Evolutionary conservation across 2,797 vertebrate genomes (phyloP).

Genomic region (Hemitrygon akajei): DNA sequence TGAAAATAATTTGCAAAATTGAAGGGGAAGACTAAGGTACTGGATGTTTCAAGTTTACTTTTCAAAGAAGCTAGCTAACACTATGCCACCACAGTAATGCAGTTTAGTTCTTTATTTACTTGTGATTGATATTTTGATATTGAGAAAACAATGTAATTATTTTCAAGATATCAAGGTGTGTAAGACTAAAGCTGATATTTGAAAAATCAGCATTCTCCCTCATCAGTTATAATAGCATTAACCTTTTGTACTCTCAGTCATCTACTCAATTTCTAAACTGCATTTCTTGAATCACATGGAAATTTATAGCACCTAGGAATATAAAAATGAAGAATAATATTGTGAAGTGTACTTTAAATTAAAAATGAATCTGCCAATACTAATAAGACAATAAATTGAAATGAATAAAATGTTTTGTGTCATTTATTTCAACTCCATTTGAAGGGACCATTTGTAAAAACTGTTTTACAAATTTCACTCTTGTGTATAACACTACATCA

Average conservation of each 20-base stretch:
- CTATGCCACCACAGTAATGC: background rate
- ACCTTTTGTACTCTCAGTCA: no score
- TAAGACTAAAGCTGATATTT: background rate
- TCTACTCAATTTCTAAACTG: background rate
- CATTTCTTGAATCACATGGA: background rate
- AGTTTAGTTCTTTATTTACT: background rate
- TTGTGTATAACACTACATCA: no score
- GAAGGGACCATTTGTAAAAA: background rate
- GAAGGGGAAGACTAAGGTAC: no score
- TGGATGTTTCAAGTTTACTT: no score
- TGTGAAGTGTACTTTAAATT: background rate
- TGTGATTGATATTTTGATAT: background rate
- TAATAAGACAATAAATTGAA: background rate
- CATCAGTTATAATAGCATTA: background rate
- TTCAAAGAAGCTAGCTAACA: no score
- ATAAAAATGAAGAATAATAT: background rate
- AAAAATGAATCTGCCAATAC: background rate
- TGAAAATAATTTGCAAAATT: background rate
- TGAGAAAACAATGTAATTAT: background rate
- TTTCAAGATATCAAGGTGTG: background rate
- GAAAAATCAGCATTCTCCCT: background rate
- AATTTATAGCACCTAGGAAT: background rate
- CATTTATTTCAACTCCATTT: background rate
- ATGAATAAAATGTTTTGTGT: background rate
- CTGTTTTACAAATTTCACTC: background rate